Evolutionary conservation across 2,113 vertebrate genomes (phyloP).

Genomic region (Nyctereutes procyonoides): DNA sequence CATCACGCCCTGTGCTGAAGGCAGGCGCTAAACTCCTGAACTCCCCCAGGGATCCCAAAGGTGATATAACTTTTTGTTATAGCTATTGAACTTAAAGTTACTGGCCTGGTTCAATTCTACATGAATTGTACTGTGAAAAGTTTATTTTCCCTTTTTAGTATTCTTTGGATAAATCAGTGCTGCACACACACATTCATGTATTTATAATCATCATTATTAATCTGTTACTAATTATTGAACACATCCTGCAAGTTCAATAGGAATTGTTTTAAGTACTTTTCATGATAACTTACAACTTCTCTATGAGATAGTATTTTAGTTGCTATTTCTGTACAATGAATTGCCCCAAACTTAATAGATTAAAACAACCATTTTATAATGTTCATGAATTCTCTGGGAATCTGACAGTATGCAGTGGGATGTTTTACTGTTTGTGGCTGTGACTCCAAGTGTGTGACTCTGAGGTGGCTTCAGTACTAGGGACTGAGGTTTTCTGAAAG

Average conservation of each 20-base stretch:
- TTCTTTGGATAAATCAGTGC: background rate
- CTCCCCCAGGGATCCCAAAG: too few species aligned
- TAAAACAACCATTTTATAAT: background rate
- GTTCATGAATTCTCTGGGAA: background rate
- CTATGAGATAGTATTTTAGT: background rate
- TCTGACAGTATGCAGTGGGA: background rate
- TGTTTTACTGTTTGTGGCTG: background rate
- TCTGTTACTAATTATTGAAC: background rate
- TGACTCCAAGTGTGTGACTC: background rate
- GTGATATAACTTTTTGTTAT: background rate
- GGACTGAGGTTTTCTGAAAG: background rate
- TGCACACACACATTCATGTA: background rate
- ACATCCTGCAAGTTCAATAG: background rate
- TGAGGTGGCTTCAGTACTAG: too few species aligned
- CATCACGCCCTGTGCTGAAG: too few species aligned
- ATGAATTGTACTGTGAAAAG: background rate
- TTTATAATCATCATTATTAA: background rate
- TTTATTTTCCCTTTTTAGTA: background rate
- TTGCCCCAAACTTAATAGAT: background rate
- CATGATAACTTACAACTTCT: background rate
- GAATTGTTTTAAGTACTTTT: background rate
- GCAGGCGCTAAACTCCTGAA: too few species aligned
- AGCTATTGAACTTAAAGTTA: background rate
- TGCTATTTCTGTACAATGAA: background rate
- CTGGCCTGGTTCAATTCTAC: background rate